Conservation (phyloP, 92 coral and sea anemone genomes). For the Desmophyllum pertusum region DNA sequence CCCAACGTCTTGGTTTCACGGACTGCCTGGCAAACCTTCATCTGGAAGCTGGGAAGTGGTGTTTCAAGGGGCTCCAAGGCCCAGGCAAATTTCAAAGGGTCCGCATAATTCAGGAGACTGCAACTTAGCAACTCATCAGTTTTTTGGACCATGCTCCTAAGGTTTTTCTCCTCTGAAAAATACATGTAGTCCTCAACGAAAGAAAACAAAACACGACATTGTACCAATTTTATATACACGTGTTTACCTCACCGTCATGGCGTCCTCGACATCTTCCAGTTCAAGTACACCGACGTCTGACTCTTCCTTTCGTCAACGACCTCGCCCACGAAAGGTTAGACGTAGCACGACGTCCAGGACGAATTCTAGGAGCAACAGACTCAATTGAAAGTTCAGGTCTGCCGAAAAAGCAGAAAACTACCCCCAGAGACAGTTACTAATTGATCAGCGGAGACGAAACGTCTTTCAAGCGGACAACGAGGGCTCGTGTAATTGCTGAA, state of each 20-base stretch:
- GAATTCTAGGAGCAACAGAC: background rate
- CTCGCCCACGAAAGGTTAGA: background rate
- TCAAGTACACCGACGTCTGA: background rate
- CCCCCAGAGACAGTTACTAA: background rate
- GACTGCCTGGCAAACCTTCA: conserved; percentile 19
- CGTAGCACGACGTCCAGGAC: background rate
- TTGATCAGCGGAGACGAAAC: conserved; percentile 16
- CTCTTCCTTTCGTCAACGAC: background rate
- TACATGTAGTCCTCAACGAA: background rate
- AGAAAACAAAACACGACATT: conserved; percentile 1
- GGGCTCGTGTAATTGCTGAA: conserved; percentile 9
- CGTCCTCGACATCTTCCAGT: conserved; percentile 16
- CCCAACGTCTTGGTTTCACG: conserved; percentile 14
- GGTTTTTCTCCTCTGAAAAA: background rate
- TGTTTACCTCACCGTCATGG: background rate
- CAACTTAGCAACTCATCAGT: background rate
- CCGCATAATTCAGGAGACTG: background rate
- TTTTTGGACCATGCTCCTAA: too few species aligned
- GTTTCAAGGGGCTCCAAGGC: background rate
- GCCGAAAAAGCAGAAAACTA: background rate
- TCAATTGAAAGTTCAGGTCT: background rate
- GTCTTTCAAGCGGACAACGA: conserved; percentile 2
- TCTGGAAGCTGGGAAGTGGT: conserved; percentile 2
- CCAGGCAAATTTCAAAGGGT: background rate
- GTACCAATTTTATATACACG: conserved; percentile 18